phyloP scores from a whole-genome alignment of 2,888 invertebrate genomes.

The Seira musarum region DNA sequence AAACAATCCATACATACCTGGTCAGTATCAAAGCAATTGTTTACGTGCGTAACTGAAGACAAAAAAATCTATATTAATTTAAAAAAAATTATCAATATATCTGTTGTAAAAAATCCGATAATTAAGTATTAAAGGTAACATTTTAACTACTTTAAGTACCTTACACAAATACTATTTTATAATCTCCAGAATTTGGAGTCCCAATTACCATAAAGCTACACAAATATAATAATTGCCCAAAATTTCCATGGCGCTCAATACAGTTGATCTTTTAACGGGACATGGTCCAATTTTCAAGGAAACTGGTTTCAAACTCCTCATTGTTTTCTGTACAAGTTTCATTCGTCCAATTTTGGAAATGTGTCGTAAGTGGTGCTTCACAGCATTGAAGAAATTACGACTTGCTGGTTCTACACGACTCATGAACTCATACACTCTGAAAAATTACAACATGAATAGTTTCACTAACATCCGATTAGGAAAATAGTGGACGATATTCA shows the following conservation, averaged over 20 bases:
- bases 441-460: neutral
- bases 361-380: neutral
- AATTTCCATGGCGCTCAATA: conserved; percentile 38
- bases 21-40: too few species aligned
- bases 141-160: too few species aligned
- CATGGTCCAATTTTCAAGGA: conserved; percentile 42
- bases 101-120: too few species aligned
- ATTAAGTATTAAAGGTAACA: too few species aligned
- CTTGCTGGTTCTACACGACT: neutral
- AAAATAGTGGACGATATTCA: too few species aligned
- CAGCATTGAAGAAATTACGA: neutral
- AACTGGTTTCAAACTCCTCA: conserved; percentile 6
- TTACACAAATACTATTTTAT: too few species aligned
- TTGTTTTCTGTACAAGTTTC: neutral
- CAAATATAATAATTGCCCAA: conserved; percentile 47
- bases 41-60: too few species aligned
- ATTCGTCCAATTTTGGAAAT: neutral
- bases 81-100: too few species aligned
- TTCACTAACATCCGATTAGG: too few species aligned
- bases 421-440: conserved; percentile 22
- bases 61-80: too few species aligned
- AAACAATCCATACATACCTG: too few species aligned
- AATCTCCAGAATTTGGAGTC: too few species aligned
- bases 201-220: conserved; percentile 50
- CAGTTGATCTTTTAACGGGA: conserved; percentile 30